A percentile compares a stretch with the other conserved stretches of the same genome.
phyloP scores from a whole-genome alignment of 35 echinoderm and acorn worm species.

The Heliocidaris tuberculata region DNA sequence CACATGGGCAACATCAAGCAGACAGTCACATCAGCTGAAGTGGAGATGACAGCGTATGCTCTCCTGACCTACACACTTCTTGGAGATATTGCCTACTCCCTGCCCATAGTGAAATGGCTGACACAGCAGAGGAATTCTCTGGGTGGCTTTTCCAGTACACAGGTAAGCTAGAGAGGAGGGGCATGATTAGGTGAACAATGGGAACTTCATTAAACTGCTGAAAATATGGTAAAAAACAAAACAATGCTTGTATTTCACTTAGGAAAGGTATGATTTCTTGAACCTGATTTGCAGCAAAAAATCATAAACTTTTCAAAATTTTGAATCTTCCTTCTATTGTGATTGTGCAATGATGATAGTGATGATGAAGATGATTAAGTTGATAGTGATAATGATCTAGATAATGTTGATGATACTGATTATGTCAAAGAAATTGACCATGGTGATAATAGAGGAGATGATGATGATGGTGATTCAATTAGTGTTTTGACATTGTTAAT shows the following conservation, averaged over 20 bases:
- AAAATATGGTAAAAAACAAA: no score
- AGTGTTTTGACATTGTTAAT: no score
- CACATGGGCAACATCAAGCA: slow-evolving; percentile 70
- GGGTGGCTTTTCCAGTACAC: slow-evolving; percentile 94
- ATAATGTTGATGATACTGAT: not conserved
- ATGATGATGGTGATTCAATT: no score
- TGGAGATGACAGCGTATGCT: slow-evolving; percentile 97
- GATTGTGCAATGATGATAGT: no score
- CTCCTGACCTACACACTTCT: slow-evolving; percentile 83
- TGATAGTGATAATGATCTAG: not conserved
- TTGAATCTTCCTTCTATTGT: not conserved
- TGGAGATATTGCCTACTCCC: slow-evolving; percentile 89
- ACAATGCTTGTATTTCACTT: no score
- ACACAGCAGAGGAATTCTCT: slow-evolving; percentile 90
- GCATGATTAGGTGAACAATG: not conserved
- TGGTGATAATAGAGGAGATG: not conserved
- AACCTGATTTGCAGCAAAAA: not conserved
- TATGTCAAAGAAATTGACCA: not conserved
- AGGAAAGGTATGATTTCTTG: no score
- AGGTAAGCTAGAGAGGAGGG: slow-evolving; percentile 52
- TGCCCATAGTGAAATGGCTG: slow-evolving; percentile 97
- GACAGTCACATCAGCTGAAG: slow-evolving; percentile 87
- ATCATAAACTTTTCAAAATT: not conserved
- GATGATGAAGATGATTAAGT: not conserved
- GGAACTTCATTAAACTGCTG: no score